Percentiles rank a stretch among this genome's conserved stretches.
Evolutionary conservation across 2,888 invertebrate genomes (phyloP).

Genomic region (Steinernema hermaphroditum): DNA sequence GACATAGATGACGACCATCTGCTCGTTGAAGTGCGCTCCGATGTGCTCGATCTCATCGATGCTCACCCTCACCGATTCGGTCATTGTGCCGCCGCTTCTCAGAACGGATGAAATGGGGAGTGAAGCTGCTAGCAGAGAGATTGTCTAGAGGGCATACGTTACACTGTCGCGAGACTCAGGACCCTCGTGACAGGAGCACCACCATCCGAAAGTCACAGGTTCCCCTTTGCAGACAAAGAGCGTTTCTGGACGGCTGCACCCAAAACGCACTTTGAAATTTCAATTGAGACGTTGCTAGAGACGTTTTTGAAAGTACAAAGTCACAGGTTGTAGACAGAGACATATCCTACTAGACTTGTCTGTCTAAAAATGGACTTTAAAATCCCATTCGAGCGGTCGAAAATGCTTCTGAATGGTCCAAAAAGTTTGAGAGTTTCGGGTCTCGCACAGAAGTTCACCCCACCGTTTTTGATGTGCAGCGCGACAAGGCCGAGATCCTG

Average conservation of each 20-base stretch:
- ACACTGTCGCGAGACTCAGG: no score
- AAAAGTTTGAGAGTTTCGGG: no score
- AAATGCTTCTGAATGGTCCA: no score
- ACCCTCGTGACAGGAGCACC: no score
- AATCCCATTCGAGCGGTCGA: no score
- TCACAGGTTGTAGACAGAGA: constrained; percentile 99
- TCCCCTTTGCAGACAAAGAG: background rate
- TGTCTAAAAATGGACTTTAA: no score
- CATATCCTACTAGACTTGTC: no score
- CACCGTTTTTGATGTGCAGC: constrained; percentile 71
- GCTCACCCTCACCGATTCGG: constrained; percentile 16
- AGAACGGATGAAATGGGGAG: no score
- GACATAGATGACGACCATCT: constrained; percentile 9
- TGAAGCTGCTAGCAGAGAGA: no score
- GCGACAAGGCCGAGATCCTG: constrained; percentile 69
- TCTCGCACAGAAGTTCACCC: constrained; percentile 96
- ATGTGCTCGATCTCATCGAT: constrained; percentile 4
- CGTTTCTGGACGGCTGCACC: background rate
- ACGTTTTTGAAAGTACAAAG: constrained; percentile 54
- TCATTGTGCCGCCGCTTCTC: background rate
- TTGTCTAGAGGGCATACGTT: no score
- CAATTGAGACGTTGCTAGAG: background rate
- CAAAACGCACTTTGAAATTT: background rate
- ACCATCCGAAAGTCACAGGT: no score
- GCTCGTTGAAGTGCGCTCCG: constrained; percentile 26